A percentile compares a stretch with the other conserved stretches of the same genome.
phyloP scores from a whole-genome alignment of 2,888 invertebrate genomes.

The Trachelus troglodyta region DNA sequence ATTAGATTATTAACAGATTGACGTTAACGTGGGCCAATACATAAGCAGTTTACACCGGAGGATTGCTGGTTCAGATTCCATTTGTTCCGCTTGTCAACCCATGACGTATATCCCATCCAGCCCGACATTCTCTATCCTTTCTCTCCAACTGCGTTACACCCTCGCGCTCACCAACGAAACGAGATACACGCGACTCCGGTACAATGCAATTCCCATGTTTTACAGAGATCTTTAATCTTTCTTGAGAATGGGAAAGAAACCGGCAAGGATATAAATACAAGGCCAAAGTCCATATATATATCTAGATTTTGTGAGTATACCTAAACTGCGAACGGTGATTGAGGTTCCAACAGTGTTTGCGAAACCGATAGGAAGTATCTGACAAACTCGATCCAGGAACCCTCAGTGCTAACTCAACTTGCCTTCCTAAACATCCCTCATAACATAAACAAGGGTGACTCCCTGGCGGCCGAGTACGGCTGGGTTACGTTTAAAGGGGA shows the following conservation, averaged over 20 bases:
- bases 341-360: not conserved
- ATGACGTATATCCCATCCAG: conserved; percentile 62
- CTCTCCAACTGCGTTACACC: conserved; percentile 21
- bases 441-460: conserved; percentile 45
- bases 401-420: conserved; percentile 19
- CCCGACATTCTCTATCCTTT: conserved; percentile 45
- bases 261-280: not conserved
- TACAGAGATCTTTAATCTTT: not conserved
- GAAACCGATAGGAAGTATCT: conserved; percentile 31
- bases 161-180: not conserved
- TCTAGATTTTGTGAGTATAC: not conserved
- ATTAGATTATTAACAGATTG: conserved; percentile 55
- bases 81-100: conserved; percentile 65
- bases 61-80: conserved; percentile 66
- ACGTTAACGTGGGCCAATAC: conserved; percentile 36
- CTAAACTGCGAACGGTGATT: not conserved
- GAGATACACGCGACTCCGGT: not conserved
- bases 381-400: conserved; percentile 32
- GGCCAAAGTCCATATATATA: not conserved
- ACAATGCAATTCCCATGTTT: not conserved
- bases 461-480: conserved; percentile 20
- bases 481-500: conserved; percentile 9
- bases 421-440: conserved; percentile 31
- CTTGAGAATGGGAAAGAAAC: not conserved
- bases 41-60: conserved; percentile 59